Percentiles rank a stretch among this genome's conserved stretches.
Evolutionary conservation across 2,113 vertebrate genomes (phyloP).

Genomic region (Hippopotamus amphibius): DNA sequence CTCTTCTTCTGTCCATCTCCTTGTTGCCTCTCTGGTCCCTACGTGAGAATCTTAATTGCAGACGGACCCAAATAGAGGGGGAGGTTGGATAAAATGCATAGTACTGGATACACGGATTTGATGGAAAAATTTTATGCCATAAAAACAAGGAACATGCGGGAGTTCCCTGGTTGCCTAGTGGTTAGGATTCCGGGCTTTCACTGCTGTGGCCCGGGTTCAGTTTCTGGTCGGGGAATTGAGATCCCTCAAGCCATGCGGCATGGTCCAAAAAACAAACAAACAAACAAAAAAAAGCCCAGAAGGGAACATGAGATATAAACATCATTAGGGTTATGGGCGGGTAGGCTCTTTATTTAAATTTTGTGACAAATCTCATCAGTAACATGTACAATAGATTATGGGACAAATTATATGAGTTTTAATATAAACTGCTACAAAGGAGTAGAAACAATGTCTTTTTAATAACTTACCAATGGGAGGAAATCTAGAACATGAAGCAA

Average conservation of each 20-base stretch:
- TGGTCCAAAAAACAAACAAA: too few species aligned
- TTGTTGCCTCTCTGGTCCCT: background rate
- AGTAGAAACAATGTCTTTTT: background rate
- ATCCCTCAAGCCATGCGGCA: too few species aligned
- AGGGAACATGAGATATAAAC: background rate
- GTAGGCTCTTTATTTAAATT: background rate
- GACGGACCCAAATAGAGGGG: background rate
- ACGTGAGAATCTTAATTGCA: background rate
- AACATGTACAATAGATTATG: background rate
- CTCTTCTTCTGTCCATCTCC: rapidly evolving
- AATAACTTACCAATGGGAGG: background rate
- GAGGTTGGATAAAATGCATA: background rate
- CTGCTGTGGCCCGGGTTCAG: too few species aligned
- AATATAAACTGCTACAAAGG: background rate
- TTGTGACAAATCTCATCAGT: background rate
- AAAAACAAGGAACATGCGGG: background rate
- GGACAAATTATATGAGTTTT: background rate
- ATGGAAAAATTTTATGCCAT: background rate
- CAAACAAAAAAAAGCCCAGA: too few species aligned
- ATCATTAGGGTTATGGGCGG: rapidly evolving
- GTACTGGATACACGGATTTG: background rate
- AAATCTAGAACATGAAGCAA: background rate
- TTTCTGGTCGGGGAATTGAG: too few species aligned
- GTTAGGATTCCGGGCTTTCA: too few species aligned
- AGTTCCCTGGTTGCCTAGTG: too few species aligned